Conservation (phyloP, 2,888 invertebrate genomes). For the Eupeodes luniger region DNA sequence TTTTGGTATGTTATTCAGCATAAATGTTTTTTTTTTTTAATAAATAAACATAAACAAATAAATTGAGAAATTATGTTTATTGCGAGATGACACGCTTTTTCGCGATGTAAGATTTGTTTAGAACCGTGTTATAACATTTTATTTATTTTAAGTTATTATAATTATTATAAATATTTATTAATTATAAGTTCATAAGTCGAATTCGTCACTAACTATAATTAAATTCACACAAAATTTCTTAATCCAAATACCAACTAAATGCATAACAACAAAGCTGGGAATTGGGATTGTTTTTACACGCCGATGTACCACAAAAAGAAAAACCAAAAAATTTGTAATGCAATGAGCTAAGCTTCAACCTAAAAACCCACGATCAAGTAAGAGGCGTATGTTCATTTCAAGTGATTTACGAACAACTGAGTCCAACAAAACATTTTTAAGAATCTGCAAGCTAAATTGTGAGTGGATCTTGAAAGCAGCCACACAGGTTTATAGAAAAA, state of each 20-base stretch:
- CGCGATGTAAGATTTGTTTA: neutral
- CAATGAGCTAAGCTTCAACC: slow-evolving; percentile 6
- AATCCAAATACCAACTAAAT: too few relatives aligned
- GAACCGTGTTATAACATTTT: slow-evolving; percentile 13
- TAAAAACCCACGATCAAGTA: slow-evolving; percentile 40
- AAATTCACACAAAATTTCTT: too few relatives aligned
- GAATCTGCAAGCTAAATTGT: slow-evolving; percentile 64
- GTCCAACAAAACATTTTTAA: slow-evolving; percentile 58
- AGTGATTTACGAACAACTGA: slow-evolving; percentile 69
- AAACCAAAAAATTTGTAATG: neutral
- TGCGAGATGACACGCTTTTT: neutral
- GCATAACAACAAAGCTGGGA: too few relatives aligned
- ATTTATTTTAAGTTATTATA: neutral
- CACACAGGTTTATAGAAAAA: slow-evolving; percentile 44
- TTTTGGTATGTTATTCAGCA: too few relatives aligned
- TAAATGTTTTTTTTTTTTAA: neutral
- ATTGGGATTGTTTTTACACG: too few relatives aligned
- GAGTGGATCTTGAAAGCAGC: slow-evolving; percentile 57
- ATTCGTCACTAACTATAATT: neutral
- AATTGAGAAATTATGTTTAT: neutral
- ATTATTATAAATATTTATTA: neutral
- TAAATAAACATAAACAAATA: neutral
- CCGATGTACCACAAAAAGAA: neutral
- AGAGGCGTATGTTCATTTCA: slow-evolving; percentile 63
- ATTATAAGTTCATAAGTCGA: neutral